These are phyloP conservation scores for Microplitis mediator DNA, from an alignment of 1,140 invertebrate species.

Conservation along the genomic window DNA sequence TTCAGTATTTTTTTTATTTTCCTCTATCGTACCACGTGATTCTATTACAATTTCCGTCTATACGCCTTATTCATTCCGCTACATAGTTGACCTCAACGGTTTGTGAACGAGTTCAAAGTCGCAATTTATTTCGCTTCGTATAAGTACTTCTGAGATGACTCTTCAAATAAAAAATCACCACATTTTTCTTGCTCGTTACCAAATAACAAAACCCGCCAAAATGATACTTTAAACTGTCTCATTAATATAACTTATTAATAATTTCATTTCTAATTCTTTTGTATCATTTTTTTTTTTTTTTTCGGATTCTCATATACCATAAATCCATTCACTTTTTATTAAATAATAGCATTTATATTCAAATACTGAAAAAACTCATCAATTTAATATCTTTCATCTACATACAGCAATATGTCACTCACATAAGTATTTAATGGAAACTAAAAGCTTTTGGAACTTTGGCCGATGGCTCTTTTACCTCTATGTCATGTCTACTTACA, in stretches of 20 bases:
- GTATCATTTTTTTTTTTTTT: no score
- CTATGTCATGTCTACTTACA: constrained; percentile 42
- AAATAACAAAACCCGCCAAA: no score
- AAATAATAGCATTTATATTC: not conserved
- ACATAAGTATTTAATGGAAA: constrained; percentile 31
- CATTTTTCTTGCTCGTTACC: not conserved
- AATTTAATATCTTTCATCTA: not conserved
- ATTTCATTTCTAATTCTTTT: no score
- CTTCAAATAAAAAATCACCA: not conserved
- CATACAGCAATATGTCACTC: not conserved
- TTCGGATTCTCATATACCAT: no score
- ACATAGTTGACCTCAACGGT: not conserved
- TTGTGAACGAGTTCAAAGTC: not conserved
- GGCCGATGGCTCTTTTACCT: constrained; percentile 43
- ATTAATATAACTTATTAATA: no score
- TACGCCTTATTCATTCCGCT: not conserved
- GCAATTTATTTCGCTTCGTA: constrained; percentile 7
- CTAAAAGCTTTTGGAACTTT: constrained; percentile 49
- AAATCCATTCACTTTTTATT: no score
- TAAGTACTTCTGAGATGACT: constrained; percentile 1
- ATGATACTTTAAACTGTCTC: no score
- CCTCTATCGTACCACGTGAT: constrained; percentile 1
- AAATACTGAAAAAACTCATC: not conserved
- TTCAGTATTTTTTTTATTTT: not conserved
- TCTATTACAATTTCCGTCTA: constrained; percentile 16